These are phyloP conservation scores for Petroica traversi DNA, from an alignment of 2,113 vertebrate genomes.

Conservation along the genomic window DNA sequence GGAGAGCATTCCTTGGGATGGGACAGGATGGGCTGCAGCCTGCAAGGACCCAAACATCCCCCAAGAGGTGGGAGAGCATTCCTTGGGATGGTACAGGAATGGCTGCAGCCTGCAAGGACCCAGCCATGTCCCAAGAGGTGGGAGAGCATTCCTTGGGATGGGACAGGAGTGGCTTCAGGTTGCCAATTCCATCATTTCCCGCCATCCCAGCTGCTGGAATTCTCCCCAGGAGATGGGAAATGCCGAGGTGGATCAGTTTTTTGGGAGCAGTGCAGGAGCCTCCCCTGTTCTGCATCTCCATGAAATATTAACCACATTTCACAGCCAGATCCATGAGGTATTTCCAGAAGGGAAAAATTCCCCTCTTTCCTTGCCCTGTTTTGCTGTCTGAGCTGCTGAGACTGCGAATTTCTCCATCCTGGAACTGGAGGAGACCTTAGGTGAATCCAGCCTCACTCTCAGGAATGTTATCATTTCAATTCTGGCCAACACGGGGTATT, in stretches of 20 bases:
- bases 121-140: too few species aligned
- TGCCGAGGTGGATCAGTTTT: not conserved
- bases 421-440: conserved; percentile 11
- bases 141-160: too few species aligned
- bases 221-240: not conserved
- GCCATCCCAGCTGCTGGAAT: too few species aligned
- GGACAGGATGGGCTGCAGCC: not conserved
- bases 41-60: too few species aligned
- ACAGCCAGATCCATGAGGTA: not conserved
- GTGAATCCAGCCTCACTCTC: conserved; percentile 35
- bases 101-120: not conserved
- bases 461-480: conserved; percentile 63
- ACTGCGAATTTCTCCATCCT: conserved; percentile 1
- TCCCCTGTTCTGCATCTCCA: not conserved
- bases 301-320: not conserved
- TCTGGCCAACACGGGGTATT: conserved; percentile 38
- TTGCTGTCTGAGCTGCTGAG: conserved; percentile 38
- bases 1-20: too few species aligned
- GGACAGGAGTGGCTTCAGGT: too few species aligned
- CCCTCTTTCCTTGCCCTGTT: not conserved
- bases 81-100: too few species aligned
- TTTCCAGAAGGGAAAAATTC: conserved; percentile 19
- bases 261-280: not conserved
- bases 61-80: too few species aligned
- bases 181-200: too few species aligned